phyloP scores from a whole-genome alignment of 2,797 vertebrate genomes.

The Cirrhinus mrigala region DNA sequence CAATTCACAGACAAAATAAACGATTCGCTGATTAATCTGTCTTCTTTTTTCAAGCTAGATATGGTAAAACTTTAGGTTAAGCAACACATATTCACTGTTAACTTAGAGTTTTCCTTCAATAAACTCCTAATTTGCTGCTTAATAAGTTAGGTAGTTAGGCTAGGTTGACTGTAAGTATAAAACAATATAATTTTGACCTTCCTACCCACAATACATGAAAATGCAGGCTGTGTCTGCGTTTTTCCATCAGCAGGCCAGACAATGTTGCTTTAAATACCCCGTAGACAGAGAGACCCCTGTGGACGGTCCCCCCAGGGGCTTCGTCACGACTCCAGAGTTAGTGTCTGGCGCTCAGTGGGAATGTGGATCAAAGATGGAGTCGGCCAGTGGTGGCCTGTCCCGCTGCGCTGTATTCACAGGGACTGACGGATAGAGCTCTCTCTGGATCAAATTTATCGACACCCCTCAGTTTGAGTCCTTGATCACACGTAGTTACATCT shows the following conservation, averaged over 20 bases:
- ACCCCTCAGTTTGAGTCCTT: slow-evolving; percentile 51
- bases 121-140: not conserved
- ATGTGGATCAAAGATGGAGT: slow-evolving; percentile 53
- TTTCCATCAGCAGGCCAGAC: slow-evolving; percentile 6
- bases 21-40: not conserved
- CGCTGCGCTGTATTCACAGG: slow-evolving; percentile 46
- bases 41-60: not conserved
- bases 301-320: slow-evolving; percentile 40
- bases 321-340: slow-evolving; percentile 50
- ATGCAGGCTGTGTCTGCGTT: not conserved
- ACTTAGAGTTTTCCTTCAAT: not conserved
- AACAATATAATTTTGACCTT: not conserved
- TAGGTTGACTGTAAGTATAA: too few species aligned
- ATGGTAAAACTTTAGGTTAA: not conserved
- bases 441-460: slow-evolving; percentile 57
- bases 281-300: slow-evolving; percentile 25
- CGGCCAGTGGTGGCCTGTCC: slow-evolving; percentile 42
- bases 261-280: slow-evolving; percentile 45
- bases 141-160: not conserved
- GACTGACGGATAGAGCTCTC: slow-evolving; percentile 46
- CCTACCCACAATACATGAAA: not conserved
- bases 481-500: slow-evolving; percentile 49
- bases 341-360: slow-evolving; percentile 48
- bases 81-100: not conserved
- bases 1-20: not conserved